phyloP scores from a whole-genome alignment of 2,888 invertebrate genomes.

The Xanthia togata region DNA sequence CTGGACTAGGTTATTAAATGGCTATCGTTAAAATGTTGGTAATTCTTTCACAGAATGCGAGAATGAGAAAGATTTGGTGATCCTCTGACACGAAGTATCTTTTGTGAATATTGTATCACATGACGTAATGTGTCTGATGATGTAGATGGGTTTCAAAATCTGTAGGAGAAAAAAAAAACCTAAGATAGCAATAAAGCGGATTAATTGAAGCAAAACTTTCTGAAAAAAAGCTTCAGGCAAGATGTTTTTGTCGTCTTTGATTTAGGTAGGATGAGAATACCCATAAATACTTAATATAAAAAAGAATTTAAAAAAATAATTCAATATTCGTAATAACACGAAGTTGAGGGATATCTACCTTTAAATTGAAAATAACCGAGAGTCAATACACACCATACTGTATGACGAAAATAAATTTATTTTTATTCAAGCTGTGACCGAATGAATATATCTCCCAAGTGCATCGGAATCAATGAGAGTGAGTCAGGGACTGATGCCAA shows the following conservation, averaged over 20 bases:
- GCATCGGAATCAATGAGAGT: conserved; percentile 60
- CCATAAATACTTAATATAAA: background rate
- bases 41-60: background rate
- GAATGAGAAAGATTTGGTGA: background rate
- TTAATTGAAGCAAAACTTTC: background rate
- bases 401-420: conserved; percentile 37
- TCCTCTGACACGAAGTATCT: background rate
- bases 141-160: background rate
- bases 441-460: conserved; percentile 53
- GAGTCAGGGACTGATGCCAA: conserved; percentile 66
- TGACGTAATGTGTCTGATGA: background rate
- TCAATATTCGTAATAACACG: background rate
- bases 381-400: background rate
- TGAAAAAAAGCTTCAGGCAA: background rate
- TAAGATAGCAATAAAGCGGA: background rate
- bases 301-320: background rate
- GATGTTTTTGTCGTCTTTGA: background rate
- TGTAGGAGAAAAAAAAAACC: background rate
- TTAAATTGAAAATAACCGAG: background rate
- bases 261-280: background rate
- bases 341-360: background rate
- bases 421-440: conserved; percentile 52
- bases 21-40: background rate
- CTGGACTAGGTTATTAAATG: conserved; percentile 18
- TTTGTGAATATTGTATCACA: background rate